Base-by-base conservation (phyloP, 2,888 invertebrate species). In the Eupithecia tripunctaria region DNA sequence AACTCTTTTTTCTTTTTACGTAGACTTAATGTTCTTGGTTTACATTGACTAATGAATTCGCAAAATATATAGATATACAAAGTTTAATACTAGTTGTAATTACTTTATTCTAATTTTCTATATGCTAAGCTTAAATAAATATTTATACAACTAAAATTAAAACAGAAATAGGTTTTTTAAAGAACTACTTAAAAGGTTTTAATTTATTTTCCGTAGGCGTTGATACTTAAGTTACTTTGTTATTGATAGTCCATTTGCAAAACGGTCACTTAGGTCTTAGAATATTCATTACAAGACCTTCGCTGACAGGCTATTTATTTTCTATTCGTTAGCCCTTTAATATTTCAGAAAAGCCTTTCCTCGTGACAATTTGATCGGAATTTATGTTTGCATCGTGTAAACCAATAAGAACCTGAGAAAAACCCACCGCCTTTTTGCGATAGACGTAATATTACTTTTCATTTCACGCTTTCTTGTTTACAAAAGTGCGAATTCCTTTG, bases 401-500 rank as follows among this genome's bases (percentile, higher is more conserved):
- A 63, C 36, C n/a, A 63, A 63, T 36, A 32, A 63, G 62, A n/a
- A 10, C 18, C 7, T 18, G 1, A 10, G 18, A 36, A 63, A 63
- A 8, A 10, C 21, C 10, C 21, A 36, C 18, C 7, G 12, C 15
- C 36, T 36, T 63, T 32, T 18, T 29, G 21, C 3, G 15, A 25
- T n/a, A 62, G 18, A 18, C 29, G 21, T 51, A 51, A 62, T 62
- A 62, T n/a, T 6, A n/a, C 4, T 62, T 62, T 36, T 62, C 62
- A 15, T 29, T 32, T 32, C 32, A 32, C 62, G 32, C 36, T 32
- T 36, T 36, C 62, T 63, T 63, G 62, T 63, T 63, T 63, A 63
- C 18, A 63, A 63, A 63, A 29, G n/a, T n/a, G 62, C 12, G 62
- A n/a, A 21, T 32, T 12, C 36, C 62, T 63, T 36, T 63, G 10